Evolutionary conservation across 2,797 vertebrate species (phyloP).

Genomic region (Philypnodon macrostomus): DNA sequence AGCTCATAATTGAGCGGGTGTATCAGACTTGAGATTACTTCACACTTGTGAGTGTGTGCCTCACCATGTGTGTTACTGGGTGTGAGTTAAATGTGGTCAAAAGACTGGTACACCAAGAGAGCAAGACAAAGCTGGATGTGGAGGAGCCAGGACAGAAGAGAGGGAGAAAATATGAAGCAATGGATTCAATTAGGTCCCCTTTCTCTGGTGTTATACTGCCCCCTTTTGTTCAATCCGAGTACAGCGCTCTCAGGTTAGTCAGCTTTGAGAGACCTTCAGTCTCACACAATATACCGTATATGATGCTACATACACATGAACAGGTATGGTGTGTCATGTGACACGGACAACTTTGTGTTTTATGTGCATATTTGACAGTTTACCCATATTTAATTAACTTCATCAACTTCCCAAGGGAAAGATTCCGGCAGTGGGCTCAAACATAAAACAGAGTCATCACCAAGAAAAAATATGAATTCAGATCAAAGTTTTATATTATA

Average conservation of each 20-base stretch:
- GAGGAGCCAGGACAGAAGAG: slow-evolving; percentile 39
- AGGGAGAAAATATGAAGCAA: slow-evolving; percentile 46
- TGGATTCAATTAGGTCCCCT: slow-evolving; percentile 9
- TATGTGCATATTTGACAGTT: slow-evolving; percentile 56
- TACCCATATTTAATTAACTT: slow-evolving; percentile 43
- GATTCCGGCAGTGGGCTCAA: slow-evolving; percentile 52
- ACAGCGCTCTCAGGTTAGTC: slow-evolving; percentile 15
- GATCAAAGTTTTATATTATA: slow-evolving; percentile 53
- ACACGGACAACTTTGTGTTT: slow-evolving; percentile 59
- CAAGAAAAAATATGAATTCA: slow-evolving; percentile 36
- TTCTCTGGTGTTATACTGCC: slow-evolving; percentile 71
- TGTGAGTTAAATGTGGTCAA: slow-evolving; percentile 5
- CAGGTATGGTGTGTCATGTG: slow-evolving; percentile 26
- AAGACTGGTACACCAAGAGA: slow-evolving; percentile 43
- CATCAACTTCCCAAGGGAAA: slow-evolving; percentile 47
- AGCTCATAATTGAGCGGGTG: slow-evolving; percentile 77
- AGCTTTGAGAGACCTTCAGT: slow-evolving; percentile 28
- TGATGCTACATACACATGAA: slow-evolving; percentile 21
- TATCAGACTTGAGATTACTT: slow-evolving; percentile 73
- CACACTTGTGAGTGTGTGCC: slow-evolving; percentile 38
- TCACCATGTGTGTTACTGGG: slow-evolving; percentile 16
- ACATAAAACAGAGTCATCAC: slow-evolving; percentile 42
- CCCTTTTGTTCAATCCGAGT: slow-evolving; percentile 51
- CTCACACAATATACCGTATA: slow-evolving; percentile 31
- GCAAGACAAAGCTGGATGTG: slow-evolving; percentile 48